These are phyloP conservation scores for Gambusia holbrooki DNA, from an alignment of 2,113 vertebrate genomes.

Conservation along the genomic window DNA sequence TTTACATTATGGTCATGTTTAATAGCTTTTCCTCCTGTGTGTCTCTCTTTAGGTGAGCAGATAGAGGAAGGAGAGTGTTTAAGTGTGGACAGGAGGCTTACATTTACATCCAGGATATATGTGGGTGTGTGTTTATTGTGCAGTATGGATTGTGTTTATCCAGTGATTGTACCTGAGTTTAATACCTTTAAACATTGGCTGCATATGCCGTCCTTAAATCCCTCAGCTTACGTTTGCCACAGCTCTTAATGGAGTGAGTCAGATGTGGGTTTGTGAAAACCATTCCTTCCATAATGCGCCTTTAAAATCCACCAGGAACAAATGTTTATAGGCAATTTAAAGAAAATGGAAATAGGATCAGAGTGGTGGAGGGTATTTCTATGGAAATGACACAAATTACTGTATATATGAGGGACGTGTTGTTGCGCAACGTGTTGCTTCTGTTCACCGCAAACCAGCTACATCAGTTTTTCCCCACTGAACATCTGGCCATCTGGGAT, in stretches of 20 bases:
- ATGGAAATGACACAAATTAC: constrained; percentile 25
- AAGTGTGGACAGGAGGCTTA: constrained; percentile 14
- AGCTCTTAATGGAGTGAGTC: background rate
- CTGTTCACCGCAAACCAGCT: constrained; percentile 1
- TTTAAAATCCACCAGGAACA: background rate
- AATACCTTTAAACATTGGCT: background rate
- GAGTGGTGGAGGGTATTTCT: background rate
- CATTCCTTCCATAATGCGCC: background rate
- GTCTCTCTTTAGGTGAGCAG: constrained; percentile 1
- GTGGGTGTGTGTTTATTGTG: constrained; percentile 28
- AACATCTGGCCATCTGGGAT: background rate
- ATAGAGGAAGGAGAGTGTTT: background rate
- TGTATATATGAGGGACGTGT: constrained; percentile 36
- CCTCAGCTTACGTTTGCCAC: background rate
- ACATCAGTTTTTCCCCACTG: constrained; percentile 25
- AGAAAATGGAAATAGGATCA: background rate
- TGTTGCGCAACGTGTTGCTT: constrained; percentile 16
- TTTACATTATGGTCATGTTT: background rate
- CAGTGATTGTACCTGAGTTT: background rate
- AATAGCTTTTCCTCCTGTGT: background rate
- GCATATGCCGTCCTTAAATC: background rate
- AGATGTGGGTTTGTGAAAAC: background rate
- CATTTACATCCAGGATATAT: constrained; percentile 14
- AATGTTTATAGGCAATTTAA: background rate
- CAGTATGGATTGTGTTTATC: background rate